Conservation (phyloP, 2,113 vertebrate species). For the Egretta garzetta region DNA sequence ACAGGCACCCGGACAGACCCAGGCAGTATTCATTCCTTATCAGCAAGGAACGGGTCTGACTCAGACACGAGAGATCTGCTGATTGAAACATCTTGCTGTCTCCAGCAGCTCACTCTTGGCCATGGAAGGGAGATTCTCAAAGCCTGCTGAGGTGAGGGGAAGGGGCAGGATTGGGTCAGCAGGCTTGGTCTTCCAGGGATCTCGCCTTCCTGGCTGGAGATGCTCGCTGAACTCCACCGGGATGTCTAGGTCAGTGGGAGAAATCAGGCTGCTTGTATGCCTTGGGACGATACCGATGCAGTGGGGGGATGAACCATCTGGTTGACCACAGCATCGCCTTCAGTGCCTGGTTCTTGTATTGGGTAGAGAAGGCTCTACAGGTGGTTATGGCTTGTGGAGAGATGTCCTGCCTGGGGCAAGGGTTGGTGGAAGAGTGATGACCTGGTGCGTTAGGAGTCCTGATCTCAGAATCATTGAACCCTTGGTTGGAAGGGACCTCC, state of each 20-base stretch:
- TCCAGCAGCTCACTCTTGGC: not conserved
- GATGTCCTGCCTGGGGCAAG: not conserved
- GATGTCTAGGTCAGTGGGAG: not conserved
- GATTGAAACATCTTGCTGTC: constrained; percentile 34
- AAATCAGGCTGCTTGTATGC: not conserved
- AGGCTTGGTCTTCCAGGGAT: not conserved
- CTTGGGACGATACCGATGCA: rapidly evolving
- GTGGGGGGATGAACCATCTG: not conserved
- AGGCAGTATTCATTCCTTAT: constrained; percentile 42
- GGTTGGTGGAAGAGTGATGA: not conserved
- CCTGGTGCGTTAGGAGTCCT: not conserved
- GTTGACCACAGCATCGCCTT: not conserved
- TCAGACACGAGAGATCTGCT: not conserved
- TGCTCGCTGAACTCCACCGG: not conserved
- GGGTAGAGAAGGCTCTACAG: not conserved
- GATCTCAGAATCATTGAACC: too few species aligned
- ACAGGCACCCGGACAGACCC: not conserved
- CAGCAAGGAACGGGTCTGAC: constrained; percentile 1
- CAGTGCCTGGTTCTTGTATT: not conserved
- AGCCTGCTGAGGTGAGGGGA: not conserved
- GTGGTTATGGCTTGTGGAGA: not conserved
- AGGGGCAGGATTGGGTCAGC: not conserved
- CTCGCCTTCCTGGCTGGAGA: not conserved
- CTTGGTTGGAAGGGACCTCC: too few species aligned
- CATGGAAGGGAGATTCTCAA: not conserved